These are phyloP conservation scores for Noctua fimbriata DNA, from an alignment of 2,888 invertebrate genomes.

Conservation along the genomic window DNA sequence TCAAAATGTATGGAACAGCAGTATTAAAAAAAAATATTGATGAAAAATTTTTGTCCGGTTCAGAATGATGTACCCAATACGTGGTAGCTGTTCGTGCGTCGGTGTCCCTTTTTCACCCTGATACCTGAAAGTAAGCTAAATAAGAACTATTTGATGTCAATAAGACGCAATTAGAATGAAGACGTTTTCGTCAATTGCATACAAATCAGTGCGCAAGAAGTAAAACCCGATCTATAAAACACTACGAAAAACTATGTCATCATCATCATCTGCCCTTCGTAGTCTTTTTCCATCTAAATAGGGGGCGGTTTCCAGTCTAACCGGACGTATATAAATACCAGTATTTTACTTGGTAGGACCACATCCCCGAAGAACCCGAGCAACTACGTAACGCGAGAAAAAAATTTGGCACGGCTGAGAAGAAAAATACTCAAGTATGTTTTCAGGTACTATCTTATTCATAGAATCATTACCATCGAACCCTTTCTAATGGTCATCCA, in stretches of 20 bases:
- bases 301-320: neutral
- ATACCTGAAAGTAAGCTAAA: neutral
- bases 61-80: no score
- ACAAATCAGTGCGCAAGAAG: neutral
- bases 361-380: neutral
- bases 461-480: slow-evolving; percentile 12
- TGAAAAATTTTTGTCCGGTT: no score
- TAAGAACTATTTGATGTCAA: neutral
- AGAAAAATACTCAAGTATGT: neutral
- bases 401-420: fast-evolving
- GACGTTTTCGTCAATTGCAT: neutral
- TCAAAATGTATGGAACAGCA: no score
- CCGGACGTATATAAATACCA: neutral
- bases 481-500: slow-evolving; percentile 11
- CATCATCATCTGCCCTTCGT: neutral
- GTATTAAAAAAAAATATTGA: no score
- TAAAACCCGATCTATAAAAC: neutral
- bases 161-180: neutral
- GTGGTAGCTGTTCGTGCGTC: no score
- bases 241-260: neutral
- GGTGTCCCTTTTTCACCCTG: no score
- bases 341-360: neutral
- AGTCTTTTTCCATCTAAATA: neutral
- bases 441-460: slow-evolving; percentile 24
- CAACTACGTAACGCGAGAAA: neutral